Evolutionary conservation across 2,797 vertebrate genomes (phyloP).

Genomic region (Bufotes viridis): DNA sequence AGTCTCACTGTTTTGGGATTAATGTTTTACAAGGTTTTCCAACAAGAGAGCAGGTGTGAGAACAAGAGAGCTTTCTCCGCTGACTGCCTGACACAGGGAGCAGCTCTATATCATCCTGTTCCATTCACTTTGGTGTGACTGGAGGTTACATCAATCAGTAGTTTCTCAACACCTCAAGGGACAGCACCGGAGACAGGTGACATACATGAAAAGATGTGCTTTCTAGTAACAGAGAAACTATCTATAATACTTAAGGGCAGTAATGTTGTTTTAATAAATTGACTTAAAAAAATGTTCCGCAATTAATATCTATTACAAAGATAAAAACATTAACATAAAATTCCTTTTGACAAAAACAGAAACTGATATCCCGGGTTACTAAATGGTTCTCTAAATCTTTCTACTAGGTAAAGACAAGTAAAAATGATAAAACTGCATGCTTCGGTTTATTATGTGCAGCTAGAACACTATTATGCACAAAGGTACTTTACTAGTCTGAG

Average conservation of each 20-base stretch:
- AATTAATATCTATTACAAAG: background rate
- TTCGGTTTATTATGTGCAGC: too few relatives aligned
- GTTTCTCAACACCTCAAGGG: background rate
- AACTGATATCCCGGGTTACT: background rate
- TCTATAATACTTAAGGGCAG: conserved; percentile 2
- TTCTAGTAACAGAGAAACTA: background rate
- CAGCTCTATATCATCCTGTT: background rate
- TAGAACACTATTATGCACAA: too few relatives aligned
- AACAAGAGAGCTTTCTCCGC: background rate
- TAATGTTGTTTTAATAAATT: background rate
- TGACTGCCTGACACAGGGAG: background rate
- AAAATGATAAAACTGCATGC: too few relatives aligned
- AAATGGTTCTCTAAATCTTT: too few relatives aligned
- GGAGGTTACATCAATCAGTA: conserved; percentile 16
- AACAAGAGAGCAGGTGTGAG: background rate
- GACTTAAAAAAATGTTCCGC: background rate
- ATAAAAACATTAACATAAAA: too few relatives aligned
- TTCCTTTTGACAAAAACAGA: background rate
- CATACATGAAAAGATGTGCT: background rate
- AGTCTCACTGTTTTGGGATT: background rate
- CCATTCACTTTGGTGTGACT: background rate
- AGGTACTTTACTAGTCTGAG: too few relatives aligned
- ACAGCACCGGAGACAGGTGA: conserved; percentile 26
- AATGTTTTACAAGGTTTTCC: background rate
- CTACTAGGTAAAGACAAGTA: too few relatives aligned